phyloP scores from a whole-genome alignment of 1,140 invertebrate genomes.

The Pollicipes pollicipes region DNA sequence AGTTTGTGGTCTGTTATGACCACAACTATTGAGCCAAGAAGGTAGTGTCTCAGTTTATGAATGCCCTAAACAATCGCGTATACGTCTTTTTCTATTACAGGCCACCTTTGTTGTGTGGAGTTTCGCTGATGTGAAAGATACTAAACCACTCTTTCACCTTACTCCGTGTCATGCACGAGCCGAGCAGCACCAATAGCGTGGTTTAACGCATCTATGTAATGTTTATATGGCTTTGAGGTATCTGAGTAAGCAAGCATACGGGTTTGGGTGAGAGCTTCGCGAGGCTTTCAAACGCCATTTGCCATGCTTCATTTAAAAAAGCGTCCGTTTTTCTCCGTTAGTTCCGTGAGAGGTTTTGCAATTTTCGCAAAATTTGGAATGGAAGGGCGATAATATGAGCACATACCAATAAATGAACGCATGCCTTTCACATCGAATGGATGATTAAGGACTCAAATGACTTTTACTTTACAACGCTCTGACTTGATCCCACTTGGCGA shows the following conservation, averaged over 20 bases:
- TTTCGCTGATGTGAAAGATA: neutral
- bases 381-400: neutral
- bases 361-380: neutral
- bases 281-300: too few relatives aligned
- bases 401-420: neutral
- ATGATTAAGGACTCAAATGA: neutral
- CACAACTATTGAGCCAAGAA: neutral
- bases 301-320: too few relatives aligned
- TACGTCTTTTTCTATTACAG: neutral
- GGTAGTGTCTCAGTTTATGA: neutral
- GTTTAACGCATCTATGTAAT: too few relatives aligned
- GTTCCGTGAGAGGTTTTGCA: neutral
- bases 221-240: too few relatives aligned
- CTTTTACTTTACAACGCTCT: neutral
- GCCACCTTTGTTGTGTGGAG: neutral
- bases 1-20: neutral
- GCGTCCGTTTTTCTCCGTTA: neutral
- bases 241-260: too few relatives aligned
- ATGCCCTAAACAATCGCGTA: neutral
- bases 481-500: neutral
- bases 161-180: neutral
- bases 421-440: neutral
- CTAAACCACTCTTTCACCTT: neutral
- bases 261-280: too few relatives aligned
- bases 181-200: neutral